Evolutionary conservation across 2,888 invertebrate genomes (phyloP), one percentile per base, ranked within the genome.

Genomic region (Mimumesa dahlbomi): DNA sequence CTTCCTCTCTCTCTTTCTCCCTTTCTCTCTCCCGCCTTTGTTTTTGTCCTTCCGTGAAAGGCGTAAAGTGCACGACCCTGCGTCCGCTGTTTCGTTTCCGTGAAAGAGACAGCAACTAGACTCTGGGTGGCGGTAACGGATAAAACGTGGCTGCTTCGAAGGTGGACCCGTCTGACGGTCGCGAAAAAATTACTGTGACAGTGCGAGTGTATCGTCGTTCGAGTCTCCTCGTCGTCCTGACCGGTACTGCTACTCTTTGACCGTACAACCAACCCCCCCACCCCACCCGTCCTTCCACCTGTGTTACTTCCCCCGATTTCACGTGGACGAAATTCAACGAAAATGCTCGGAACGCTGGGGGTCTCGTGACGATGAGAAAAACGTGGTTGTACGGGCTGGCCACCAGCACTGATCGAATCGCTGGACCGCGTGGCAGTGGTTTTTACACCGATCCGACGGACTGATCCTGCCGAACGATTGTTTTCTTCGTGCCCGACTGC

Each of bases 351-450:
- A 21, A 29, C 6, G 6, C 11, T 4, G 43, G 21, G 25, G 5
- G 40, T 34, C 38, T 38, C 18, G 38, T 31, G 22, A 50, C 6
- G 49, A 18, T 25, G 36, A 3, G 22, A 36, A n/a, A 45, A 61
- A 45, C 53, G 53, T 56, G 48, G 46, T 62, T 42, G 4, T 34
- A 19, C 18, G 45, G 56, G 25, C 36, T 57, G 50, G 56, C 18
- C 45, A 31, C 45, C 45, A 11, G 16, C 38, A 34, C 7, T 42
- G 43, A 68, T 57, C 45, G 43, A 68, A 50, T 62, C 46, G 54
- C 53, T 66, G 50, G 66, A 40, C 54, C 69, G 59, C 59, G 69
- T 68, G 69, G 66, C 52, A 45, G 48, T 65, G 19, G 11, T 13
- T 19, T 25, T 54, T 48, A 22, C 36, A n/a, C n/a, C 54, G 43